phyloP scores from a whole-genome alignment of 2,797 vertebrate species.

The Chiroxiphia lanceolata region DNA sequence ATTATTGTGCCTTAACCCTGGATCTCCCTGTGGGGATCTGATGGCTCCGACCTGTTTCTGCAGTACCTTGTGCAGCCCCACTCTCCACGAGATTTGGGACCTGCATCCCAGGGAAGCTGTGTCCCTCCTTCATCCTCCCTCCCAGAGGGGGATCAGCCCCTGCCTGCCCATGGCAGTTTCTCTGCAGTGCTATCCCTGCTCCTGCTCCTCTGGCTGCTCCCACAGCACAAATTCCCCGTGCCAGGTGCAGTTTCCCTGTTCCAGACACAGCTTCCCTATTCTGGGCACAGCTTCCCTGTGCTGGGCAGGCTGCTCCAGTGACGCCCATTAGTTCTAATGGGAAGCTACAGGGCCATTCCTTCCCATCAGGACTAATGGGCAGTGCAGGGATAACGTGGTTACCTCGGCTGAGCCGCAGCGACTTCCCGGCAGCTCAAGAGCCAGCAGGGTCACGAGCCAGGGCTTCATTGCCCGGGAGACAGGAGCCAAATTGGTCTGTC shows the following conservation, averaged over 20 bases:
- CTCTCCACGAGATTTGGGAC: neutral
- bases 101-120: neutral
- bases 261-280: fast-evolving
- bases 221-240: neutral
- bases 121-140: too few species aligned
- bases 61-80: neutral
- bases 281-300: fast-evolving
- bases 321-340: constrained; percentile 33
- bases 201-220: neutral
- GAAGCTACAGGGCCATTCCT: constrained; percentile 5
- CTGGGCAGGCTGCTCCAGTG: neutral
- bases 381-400: neutral
- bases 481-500: neutral
- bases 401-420: neutral
- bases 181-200: neutral
- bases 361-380: neutral
- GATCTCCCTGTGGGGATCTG: neutral
- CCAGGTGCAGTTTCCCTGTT: neutral
- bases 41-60: fast-evolving
- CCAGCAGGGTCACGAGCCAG: neutral
- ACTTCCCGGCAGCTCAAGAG: neutral
- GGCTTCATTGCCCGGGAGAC: neutral
- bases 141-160: neutral
- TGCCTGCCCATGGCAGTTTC: fast-evolving
- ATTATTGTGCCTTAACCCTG: neutral